These are phyloP conservation scores for Trichopoda pennipes DNA, from an alignment of 2,888 invertebrate genomes.

Conservation along the genomic window DNA sequence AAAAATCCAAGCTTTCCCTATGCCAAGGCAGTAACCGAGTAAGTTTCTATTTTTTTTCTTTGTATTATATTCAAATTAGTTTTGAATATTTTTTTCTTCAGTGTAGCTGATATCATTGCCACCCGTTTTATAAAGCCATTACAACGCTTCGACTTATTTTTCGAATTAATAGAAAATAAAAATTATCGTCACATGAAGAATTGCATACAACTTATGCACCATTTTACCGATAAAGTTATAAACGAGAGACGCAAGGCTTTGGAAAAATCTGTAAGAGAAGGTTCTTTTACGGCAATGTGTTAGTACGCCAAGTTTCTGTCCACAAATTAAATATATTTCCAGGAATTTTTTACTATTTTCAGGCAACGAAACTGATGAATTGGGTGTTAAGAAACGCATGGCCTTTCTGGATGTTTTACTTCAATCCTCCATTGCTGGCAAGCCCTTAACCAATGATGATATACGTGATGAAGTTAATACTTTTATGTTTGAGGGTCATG, in stretches of 20 bases:
- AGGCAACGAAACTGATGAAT: constrained; percentile 48
- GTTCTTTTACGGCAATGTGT: constrained; percentile 36
- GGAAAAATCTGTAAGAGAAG: constrained; percentile 57
- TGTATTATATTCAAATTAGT: neutral
- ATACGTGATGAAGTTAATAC: constrained; percentile 72
- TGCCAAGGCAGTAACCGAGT: constrained; percentile 86
- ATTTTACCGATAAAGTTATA: constrained; percentile 77
- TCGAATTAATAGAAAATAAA: constrained; percentile 70
- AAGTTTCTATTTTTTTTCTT: constrained; percentile 62
- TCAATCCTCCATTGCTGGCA: constrained; percentile 63
- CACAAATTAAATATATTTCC: neutral
- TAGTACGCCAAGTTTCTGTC: neutral
- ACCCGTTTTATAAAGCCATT: constrained; percentile 73
- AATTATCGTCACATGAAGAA: constrained; percentile 71
- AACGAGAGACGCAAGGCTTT: constrained; percentile 73
- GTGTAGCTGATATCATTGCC: constrained; percentile 73
- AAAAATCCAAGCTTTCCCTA: constrained; percentile 83
- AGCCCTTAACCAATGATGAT: constrained; percentile 67
- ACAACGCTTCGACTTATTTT: constrained; percentile 72
- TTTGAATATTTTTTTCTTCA: constrained; percentile 28
- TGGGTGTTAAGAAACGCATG: constrained; percentile 67
- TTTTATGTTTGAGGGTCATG: constrained; percentile 77
- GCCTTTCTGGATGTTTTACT: constrained; percentile 70
- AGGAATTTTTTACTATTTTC: neutral
- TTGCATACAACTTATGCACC: constrained; percentile 75